phyloP scores from a whole-genome alignment of 2,888 invertebrate species.

The Aquatica leii region DNA sequence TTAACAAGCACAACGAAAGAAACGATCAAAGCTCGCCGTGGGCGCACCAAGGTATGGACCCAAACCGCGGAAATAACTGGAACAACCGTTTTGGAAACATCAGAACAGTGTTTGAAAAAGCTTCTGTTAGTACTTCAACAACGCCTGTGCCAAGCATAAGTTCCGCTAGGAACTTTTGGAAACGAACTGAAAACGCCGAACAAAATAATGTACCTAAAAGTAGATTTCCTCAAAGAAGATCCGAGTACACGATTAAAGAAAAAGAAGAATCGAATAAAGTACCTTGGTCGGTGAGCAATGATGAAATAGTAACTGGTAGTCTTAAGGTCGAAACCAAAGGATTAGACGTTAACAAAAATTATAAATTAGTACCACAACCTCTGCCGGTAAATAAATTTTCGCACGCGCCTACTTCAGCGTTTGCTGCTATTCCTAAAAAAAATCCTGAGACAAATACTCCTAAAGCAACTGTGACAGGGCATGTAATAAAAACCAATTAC shows the following conservation, averaged over 20 bases:
- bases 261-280: conserved; percentile 11
- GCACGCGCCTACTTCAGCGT: conserved; percentile 80
- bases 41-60: conserved; percentile 20
- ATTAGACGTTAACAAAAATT: conserved; percentile 51
- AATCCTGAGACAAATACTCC: conserved; percentile 47
- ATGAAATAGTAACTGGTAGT: conserved; percentile 59
- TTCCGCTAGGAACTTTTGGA: conserved; percentile 70
- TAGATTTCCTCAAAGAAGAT: conserved; percentile 51
- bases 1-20: conserved; percentile 75
- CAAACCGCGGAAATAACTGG: conserved; percentile 67
- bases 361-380: conserved; percentile 66
- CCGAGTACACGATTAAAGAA: conserved; percentile 59
- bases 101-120: conserved; percentile 80
- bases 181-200: conserved; percentile 65
- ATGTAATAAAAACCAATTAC: conserved; percentile 31
- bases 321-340: conserved; percentile 57
- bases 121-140: conserved; percentile 56
- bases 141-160: conserved; percentile 59
- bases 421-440: conserved; percentile 68
- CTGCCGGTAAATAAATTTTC: conserved; percentile 76
- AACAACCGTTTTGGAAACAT: conserved; percentile 84
- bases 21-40: conserved; percentile 41
- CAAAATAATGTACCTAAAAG: conserved; percentile 56
- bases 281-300: conserved; percentile 59
- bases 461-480: neutral